Percentiles rank a stretch among this genome's conserved stretches.
These are phyloP conservation scores for Fragum fragum DNA, from an alignment of 2,888 invertebrate genomes.

Conservation along the genomic window DNA sequence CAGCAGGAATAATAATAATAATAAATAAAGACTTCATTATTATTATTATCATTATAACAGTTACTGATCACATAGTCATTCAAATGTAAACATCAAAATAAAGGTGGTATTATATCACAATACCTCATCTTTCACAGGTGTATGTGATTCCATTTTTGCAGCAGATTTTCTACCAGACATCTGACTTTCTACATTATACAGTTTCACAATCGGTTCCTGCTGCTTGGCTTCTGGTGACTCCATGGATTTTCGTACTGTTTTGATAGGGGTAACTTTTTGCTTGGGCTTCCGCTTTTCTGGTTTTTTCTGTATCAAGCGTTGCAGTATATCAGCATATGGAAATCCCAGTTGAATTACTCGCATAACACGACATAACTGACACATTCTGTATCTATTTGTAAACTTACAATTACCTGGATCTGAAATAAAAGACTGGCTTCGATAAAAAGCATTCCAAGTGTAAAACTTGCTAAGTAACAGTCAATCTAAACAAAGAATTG, in stretches of 20 bases:
- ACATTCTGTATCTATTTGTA: not conserved
- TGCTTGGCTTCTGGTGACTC: not conserved
- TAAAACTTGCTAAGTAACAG: no score
- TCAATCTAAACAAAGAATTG: no score
- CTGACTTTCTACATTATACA: not conserved
- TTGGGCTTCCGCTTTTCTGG: not conserved
- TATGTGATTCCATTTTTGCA: not conserved
- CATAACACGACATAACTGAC: not conserved
- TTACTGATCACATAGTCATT: no score
- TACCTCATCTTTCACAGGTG: not conserved
- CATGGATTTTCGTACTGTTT: not conserved
- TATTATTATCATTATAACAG: no score
- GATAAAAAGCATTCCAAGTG: no score
- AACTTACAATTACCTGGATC: conserved; percentile 17
- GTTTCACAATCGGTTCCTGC: not conserved
- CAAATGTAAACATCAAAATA: no score
- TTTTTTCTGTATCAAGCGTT: not conserved
- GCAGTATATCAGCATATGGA: conserved; percentile 9
- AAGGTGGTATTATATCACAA: no score
- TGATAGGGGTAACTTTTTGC: not conserved
- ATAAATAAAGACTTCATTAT: no score
- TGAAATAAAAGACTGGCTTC: conserved; percentile 6
- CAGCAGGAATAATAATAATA: no score
- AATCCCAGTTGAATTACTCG: conserved; percentile 16
- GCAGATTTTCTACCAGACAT: not conserved